Evolutionary conservation across 2,113 vertebrate species (phyloP), one percentile per base, ranked within the genome.

Genomic region (Lagopus muta): DNA sequence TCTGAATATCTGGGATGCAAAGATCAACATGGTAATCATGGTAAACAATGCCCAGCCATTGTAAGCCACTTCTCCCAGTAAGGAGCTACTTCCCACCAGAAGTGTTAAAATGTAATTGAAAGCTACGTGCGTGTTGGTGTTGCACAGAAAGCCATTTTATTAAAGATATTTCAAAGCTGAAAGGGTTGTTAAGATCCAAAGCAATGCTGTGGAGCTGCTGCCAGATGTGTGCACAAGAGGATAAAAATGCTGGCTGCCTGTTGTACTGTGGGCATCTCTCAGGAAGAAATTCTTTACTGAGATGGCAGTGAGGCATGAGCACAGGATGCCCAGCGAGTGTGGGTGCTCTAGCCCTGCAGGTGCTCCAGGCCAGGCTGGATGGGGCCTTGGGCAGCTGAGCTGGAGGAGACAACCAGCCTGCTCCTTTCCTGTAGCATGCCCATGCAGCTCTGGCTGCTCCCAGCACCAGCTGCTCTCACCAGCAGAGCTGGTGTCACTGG

Each of bases 51-150:
- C 76, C 50, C 67, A 50, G 24, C 72, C 66, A 2, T 4, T 3
- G 0, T 73, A 82, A 94, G 69, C 74, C 90, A 81, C 86, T 86
- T 78, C 75, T 92, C 90, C 72, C 79, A 80, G 1, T 67, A 88
- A 93, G 88, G 69, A 57, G 34, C 86, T 82, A 5, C 82, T 83
- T 92, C 85, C 92, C 62, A 64, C 79, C 28, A 88, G 94, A 88
- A 94, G 60, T 6, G 50, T 79, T 95, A 88, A 92, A 92, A 67
- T 30, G 72, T 73, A 95, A 90, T 67, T 90, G 92, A 80, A 83
- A 91, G 76, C 76, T 93, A 45, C 1, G 1, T 42, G 74, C 11
- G 78, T 48, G 32, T 40, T 69, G 77, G 87, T 91, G 79, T 52
- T 69, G 58, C 82, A 47, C 36, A 0, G 0, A 86, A 90, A 88